Percentiles rank a stretch among this genome's conserved stretches.
Conservation (phyloP, 2,888 invertebrate species). For the Thera britannica region DNA sequence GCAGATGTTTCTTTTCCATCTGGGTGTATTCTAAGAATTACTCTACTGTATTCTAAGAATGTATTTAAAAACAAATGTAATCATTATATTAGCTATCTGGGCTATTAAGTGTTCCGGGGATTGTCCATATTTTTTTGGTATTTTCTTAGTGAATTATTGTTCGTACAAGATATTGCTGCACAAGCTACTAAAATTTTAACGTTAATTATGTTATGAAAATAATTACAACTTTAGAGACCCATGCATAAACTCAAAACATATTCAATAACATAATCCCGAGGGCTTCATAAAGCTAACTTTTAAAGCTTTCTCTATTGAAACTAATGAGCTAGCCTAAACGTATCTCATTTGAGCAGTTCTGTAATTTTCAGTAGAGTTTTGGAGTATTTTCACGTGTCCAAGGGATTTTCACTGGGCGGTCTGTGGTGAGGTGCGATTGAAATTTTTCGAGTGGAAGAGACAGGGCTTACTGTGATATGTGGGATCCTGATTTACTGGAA, state of each 20-base stretch:
- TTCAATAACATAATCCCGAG: conserved; percentile 34
- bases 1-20: no score
- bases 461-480: conserved; percentile 59
- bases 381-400: conserved; percentile 73
- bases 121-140: no score
- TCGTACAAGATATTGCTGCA: no score
- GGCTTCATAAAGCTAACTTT: conserved; percentile 30
- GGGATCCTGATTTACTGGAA: conserved; percentile 44
- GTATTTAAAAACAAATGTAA: no score
- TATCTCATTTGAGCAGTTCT: conserved; percentile 58
- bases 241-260: conserved; percentile 6
- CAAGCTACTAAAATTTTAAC: neutral
- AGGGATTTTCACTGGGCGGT: conserved; percentile 73
- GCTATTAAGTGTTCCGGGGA: no score
- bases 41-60: no score
- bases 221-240: conserved; percentile 1
- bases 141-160: no score
- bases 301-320: conserved; percentile 44
- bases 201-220: neutral
- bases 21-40: no score
- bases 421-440: conserved; percentile 77
- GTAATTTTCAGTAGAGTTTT: conserved; percentile 51
- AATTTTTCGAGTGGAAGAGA: conserved; percentile 83
- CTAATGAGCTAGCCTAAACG: conserved; percentile 65
- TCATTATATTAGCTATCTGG: no score